Base-by-base conservation (phyloP, 2,888 invertebrate genomes). In the Oligia fasciuncula region DNA sequence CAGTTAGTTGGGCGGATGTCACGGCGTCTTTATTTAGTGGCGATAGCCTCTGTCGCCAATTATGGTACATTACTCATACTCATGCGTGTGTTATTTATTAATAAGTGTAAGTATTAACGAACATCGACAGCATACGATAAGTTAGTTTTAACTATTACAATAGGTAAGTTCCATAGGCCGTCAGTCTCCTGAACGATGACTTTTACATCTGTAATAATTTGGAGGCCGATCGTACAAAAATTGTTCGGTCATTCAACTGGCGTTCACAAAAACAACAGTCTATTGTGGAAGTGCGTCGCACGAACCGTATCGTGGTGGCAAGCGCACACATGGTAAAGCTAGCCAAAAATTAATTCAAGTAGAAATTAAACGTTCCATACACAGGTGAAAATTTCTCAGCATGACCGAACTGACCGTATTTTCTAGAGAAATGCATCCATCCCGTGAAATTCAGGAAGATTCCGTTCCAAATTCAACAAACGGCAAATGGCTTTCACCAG, bases 1-100 rank as follows among this genome's bases (percentile, higher is more conserved):
- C 95, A 93, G 95, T 95, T 95, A 95, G 89, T 83, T 86, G 88
- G 72, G 92, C 96, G 96, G 96, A 96, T 96, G 96, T 96, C 96
- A 96, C 96, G 96, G 92, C 91, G 94, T 93, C 93, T 94, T 95
- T 92, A 94, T 93, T 95, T 92, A 90, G 91, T 92, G 91, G 93
- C 94, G 95, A 96, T 95, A 95, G 94, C 94, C 93, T 93, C 93
- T 93, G 95, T 93, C 92, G 89, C 96, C 96, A 95, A 96, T 95
- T 96, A 96, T 89, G 95, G 95, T 89, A 89, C 94, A 95, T 95
- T 95, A 95, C 93, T 95, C 94, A 95, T 91, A 95, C 93, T 95
- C 94, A 95, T 91, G 90, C 94, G 94, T 95, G 94, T 94, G 92
- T 94, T 94, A 94, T 92, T 94, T 94, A 95, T 94, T 94, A 93